phyloP scores from a whole-genome alignment of 2,113 vertebrate species.

The Centropristis striata region DNA sequence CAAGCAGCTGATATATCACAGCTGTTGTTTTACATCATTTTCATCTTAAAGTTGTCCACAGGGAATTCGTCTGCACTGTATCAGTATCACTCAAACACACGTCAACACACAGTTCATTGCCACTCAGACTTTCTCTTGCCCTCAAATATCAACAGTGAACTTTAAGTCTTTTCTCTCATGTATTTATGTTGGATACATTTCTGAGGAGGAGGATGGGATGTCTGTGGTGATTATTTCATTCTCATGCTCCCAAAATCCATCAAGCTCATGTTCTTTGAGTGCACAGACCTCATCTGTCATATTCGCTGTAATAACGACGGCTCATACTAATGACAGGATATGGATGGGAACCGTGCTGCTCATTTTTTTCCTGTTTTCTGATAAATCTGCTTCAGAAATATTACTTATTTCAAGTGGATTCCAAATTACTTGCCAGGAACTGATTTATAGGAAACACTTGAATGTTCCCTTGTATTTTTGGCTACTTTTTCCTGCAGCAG shows the following conservation, averaged over 20 bases:
- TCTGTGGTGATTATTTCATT: background rate
- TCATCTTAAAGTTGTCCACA: background rate
- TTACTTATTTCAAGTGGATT: constrained; percentile 10
- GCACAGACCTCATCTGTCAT: constrained; percentile 28
- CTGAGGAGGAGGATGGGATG: background rate
- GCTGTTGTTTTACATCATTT: constrained; percentile 29
- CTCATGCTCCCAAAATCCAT: background rate
- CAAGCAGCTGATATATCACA: constrained; percentile 19
- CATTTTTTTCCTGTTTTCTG: background rate
- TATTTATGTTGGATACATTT: constrained; percentile 33
- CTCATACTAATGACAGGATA: constrained; percentile 45
- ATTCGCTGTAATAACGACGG: constrained; percentile 20
- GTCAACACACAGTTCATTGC: background rate
- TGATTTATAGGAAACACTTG: background rate
- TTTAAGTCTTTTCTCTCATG: background rate
- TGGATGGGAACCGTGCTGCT: constrained; percentile 45
- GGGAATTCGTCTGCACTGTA: background rate
- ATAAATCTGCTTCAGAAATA: constrained; percentile 7
- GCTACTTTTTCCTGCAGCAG: background rate
- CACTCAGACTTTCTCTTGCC: background rate
- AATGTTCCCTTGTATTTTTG: background rate
- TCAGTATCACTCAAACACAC: constrained; percentile 11
- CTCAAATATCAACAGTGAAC: background rate
- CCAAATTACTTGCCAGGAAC: constrained; percentile 6
- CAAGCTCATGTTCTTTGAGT: background rate